phyloP scores from a whole-genome alignment of 2,888 invertebrate genomes.

The Seira ritae region DNA sequence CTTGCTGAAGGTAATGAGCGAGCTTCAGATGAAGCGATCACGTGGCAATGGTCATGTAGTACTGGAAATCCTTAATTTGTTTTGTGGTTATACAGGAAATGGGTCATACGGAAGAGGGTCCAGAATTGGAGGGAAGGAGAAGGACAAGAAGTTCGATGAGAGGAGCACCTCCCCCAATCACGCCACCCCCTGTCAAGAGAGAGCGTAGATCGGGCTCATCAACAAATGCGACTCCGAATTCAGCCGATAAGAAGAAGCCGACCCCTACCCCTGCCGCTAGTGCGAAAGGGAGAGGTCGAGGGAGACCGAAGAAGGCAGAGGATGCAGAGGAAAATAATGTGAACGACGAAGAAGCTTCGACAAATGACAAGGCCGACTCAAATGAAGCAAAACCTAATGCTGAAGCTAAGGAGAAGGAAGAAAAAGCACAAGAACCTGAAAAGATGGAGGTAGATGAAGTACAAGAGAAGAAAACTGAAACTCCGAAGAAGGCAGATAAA shows the following conservation, averaged over 20 bases:
- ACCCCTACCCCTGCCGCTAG: conserved; percentile 55
- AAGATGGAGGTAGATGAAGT: conserved; percentile 36
- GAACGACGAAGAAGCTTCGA: conserved; percentile 56
- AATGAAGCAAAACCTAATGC: too few species aligned
- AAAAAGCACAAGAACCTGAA: conserved; percentile 18
- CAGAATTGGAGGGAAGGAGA: conserved; percentile 70
- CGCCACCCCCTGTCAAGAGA: conserved; percentile 71
- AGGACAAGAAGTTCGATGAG: conserved; percentile 71
- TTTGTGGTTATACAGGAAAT: conserved; percentile 69
- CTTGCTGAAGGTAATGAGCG: conserved; percentile 68
- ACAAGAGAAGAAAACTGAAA: neutral
- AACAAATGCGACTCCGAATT: conserved; percentile 54
- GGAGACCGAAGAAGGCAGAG: conserved; percentile 64
- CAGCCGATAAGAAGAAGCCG: conserved; percentile 60
- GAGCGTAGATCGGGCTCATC: conserved; percentile 67
- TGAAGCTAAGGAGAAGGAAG: conserved; percentile 27
- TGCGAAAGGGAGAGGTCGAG: conserved; percentile 55
- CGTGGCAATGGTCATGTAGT: too few species aligned
- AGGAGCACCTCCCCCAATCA: conserved; percentile 68
- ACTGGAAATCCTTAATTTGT: too few species aligned
- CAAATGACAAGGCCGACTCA: conserved; percentile 55
- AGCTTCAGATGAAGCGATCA: neutral
- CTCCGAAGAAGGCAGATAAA: conserved; percentile 20
- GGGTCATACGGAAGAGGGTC: conserved; percentile 69
- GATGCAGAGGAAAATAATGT: conserved; percentile 62